Evolutionary conservation across 2,797 vertebrate species (phyloP), one percentile per base, ranked within the genome.

Genomic region (Enteromius mattozi): DNA sequence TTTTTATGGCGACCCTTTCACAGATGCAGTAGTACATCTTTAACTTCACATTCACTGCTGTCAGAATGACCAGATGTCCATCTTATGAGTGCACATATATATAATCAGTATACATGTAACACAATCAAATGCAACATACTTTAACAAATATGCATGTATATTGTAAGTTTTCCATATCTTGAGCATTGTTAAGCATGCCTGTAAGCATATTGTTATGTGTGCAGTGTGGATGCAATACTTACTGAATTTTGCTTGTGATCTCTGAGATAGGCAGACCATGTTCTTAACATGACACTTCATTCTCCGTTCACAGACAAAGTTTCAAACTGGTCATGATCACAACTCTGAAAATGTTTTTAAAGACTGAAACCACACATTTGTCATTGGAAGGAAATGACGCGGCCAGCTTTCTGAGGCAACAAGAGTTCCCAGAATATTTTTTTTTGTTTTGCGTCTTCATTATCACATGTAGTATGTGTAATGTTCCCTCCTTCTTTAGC

Each of bases 351-450:
- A 92, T 92, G 87, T 86, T 94, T 93, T 91, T 90, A 91, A 93
- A 94, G 88, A 90, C 92, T 88, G 90, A 94, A 94, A 94, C 94
- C 94, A 90, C 94, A 93, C 86, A 90, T 91, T 92, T 94, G 93
- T 95, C 94, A 95, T 45, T 81, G 80, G 61, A 89, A 93, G 95
- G 95, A 96, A 95, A 93, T 96, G 94, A 95, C 94, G 95, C 89
- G 76, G 85, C 63, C 70, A 45, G 66, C 68, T 88, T 90, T 91
- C 91, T 95, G 94, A 94, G 91, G 94, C 94, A 95, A 95, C 90
- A 87, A 90, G 91, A 93, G 92, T 95, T 95, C 93, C 92, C 93
- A 94, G 94, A 94, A 95, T 93, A 88, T 94, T 83, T 89, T 89
- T 84, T 85, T 86, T 59, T 17, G 37, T 84, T 69, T 79, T 80